Evolutionary conservation across 2,888 invertebrate genomes (phyloP), one percentile per base, ranked within the genome.

Genomic region (Patella ulyssiponensis): DNA sequence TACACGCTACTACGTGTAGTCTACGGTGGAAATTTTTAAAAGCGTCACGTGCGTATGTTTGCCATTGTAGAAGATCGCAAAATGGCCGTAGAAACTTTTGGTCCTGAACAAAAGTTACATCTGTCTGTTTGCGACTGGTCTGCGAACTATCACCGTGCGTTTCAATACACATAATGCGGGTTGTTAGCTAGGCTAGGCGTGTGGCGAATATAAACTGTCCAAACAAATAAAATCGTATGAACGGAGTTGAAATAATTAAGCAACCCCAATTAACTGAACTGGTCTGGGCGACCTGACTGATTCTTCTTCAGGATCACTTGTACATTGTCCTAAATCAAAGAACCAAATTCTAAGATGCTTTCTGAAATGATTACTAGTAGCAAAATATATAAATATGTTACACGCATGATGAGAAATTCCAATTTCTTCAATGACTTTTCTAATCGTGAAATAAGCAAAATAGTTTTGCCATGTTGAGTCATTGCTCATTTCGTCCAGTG

Each of bases 401-500:
- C 88, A 86, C 1, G 90, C 90, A 75, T 90, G 89, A 74, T 90
- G 90, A 0, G 90, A 90, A 71, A 89, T 84, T 3, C 89, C 88
- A 3, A 90, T 80, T 71, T 87, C 86, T 79, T 90, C 88, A 17
- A 90, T 84, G 11, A 89, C 79, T 27, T 86, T 86, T 71, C 89
- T 82, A 9, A 84, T 82, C 9, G 84, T 86, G 79, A 85, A 85
- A 81, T 87, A 91, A 9, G 81, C 77, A 44, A 91, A 82, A 76
- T 88, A 88, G 9, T 76, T 75, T 76, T 84, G 84, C 90, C 90
- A 91, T 7, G 80, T 81, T 0, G 83, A 75, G 77, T 91, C 89
- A 1, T 75, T 44, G 7, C 73, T 52, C 79, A 91, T 85, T 44
- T 85, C 81, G 2, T 82, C 80, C 53, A 88, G 79, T 1, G 84